phyloP scores from a whole-genome alignment of 1,140 invertebrate species.

The Aphelenchoides besseyi region DNA sequence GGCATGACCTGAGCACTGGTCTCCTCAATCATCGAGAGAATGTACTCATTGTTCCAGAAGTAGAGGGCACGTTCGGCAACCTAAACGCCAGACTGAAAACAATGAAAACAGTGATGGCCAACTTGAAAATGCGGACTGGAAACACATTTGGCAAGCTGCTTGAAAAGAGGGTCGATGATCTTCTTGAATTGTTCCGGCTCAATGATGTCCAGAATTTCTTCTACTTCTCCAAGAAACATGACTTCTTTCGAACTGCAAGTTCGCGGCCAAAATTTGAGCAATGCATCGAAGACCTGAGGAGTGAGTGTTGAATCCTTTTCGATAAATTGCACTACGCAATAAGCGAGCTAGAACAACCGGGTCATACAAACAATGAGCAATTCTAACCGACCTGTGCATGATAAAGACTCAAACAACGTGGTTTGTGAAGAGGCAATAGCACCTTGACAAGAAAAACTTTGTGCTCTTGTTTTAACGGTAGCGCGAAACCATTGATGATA shows the following conservation, averaged over 20 bases:
- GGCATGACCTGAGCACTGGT: conserved; percentile 64
- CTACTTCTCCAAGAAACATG: conserved; percentile 68
- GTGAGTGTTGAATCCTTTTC: conserved; percentile 65
- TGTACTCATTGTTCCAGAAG: conserved; percentile 69
- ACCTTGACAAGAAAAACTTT: conserved; percentile 91
- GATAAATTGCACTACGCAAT: conserved; percentile 68
- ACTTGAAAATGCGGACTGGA: conserved; percentile 68
- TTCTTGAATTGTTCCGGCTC: conserved; percentile 68
- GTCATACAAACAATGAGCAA: conserved; percentile 29
- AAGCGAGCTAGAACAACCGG: conserved; percentile 61
- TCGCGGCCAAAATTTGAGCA: conserved; percentile 68
- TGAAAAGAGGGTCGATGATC: conserved; percentile 67
- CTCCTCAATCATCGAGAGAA: conserved; percentile 67
- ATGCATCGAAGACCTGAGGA: conserved; percentile 63
- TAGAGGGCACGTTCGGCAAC: conserved; percentile 68
- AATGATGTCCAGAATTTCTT: conserved; percentile 68
- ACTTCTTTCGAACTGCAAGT: conserved; percentile 68
- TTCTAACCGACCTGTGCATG: conserved; percentile 57
- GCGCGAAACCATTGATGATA: conserved; percentile 63
- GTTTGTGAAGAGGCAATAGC: conserved; percentile 74
- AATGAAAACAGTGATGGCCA: conserved; percentile 16
- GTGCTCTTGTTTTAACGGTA: conserved; percentile 81
- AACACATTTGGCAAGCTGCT: conserved; percentile 67
- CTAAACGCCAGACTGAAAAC: conserved; percentile 47
- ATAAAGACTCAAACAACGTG: conserved; percentile 58